Base-by-base conservation (phyloP, 2,797 vertebrate genomes). In the Uromys caudimaculatus region DNA sequence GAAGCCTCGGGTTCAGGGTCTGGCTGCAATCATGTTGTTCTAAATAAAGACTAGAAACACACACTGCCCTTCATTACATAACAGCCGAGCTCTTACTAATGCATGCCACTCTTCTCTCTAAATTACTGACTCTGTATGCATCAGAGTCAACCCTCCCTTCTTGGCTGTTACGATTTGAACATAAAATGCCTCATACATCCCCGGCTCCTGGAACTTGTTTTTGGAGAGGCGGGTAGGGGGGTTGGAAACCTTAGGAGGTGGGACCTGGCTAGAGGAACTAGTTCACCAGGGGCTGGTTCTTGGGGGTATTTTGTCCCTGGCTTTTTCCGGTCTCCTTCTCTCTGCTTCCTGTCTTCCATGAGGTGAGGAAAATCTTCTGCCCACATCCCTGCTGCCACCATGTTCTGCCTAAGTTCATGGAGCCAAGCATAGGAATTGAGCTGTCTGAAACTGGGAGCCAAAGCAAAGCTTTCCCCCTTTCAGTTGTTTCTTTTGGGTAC, bases 1-100 rank as follows among this genome's bases (percentile, higher is more conserved):
- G 54, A 90, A 41, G 29, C 35, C 50, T 89, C 4, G 58, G 71
- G 75, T 92, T 93, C 79, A 67, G 84, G 85, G 56, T 83, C 67
- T 95, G 84, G 83, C 85, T 96, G 79, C 35, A 60, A 73, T 87
- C 21, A 17, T 77, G 73, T 75, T 76, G 52, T 96, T 96, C 84
- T 95, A 94, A 94, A 85, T 93, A 93, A 87, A 97, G 91, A 77
- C 89, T 64, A 86, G 95, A 89, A 87, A 90, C 50, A 47, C 56
- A 77, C 23, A 56, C 81, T 94, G 90, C 21, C 89, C 90, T 54
- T 77, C 67, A 21, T 85, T 38, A 90, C 71, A 60, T 89, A 90
- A 94, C 35, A 82, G 89, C 44, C 82, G 50, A 50, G 60, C 35
- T 89, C 64, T 67, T 7, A 19, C 50, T 91, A 78, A 94, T 64